phyloP scores from a whole-genome alignment of 2,113 vertebrate genomes.

The Spheniscus mendiculus region DNA sequence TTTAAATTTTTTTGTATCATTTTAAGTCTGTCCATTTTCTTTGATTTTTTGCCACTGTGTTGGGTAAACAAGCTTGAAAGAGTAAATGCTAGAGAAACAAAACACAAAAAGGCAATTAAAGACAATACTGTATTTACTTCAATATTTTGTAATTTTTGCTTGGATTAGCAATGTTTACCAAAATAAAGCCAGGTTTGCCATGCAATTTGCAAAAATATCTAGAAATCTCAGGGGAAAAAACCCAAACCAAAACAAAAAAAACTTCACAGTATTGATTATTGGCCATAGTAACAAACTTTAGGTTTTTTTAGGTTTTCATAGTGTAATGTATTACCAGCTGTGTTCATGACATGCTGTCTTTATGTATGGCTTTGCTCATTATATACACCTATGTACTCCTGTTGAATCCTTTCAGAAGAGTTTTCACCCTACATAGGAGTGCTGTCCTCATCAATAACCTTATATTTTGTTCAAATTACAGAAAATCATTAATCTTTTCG shows the following conservation, averaged over 20 bases:
- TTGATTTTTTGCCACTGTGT: background rate
- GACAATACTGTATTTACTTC: background rate
- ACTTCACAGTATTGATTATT: background rate
- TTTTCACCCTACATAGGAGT: background rate
- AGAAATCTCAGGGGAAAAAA: background rate
- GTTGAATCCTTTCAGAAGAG: background rate
- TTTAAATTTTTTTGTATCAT: background rate
- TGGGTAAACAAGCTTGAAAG: background rate
- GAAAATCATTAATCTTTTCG: accelerated
- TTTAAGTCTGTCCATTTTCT: background rate
- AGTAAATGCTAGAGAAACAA: background rate
- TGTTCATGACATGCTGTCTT: background rate
- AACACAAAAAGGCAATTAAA: background rate
- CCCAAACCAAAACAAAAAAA: background rate
- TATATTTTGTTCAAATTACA: background rate
- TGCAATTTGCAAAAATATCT: background rate
- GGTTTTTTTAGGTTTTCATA: background rate
- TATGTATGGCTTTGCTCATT: background rate
- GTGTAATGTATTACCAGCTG: background rate
- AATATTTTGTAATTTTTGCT: background rate
- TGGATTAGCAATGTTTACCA: background rate
- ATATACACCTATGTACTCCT: background rate
- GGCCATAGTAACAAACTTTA: background rate
- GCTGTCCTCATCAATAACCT: background rate
- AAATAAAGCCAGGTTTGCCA: background rate